phyloP scores from a whole-genome alignment of 1,140 invertebrate species.

The Dinoponera quadriceps region DNA sequence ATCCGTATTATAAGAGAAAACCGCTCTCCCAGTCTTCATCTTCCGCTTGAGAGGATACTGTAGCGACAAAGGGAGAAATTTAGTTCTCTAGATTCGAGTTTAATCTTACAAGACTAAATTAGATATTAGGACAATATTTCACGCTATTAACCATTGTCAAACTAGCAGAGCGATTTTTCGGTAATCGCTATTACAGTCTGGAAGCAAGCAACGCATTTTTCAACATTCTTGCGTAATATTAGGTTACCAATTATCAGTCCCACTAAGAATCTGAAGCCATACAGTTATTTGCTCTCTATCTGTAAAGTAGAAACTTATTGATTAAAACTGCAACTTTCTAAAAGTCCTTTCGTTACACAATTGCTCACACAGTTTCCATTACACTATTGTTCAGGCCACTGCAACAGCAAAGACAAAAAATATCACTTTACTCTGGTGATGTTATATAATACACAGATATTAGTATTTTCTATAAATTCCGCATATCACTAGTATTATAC shows the following conservation, averaged over 20 bases:
- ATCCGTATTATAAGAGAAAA: constrained; percentile 32
- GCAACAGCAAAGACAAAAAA: constrained; percentile 23
- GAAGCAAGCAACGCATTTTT: constrained; percentile 56
- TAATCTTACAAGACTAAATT: constrained; percentile 33
- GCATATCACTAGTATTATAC: constrained; percentile 18
- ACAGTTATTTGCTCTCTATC: constrained; percentile 46
- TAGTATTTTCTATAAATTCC: not conserved
- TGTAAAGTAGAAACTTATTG: constrained; percentile 47
- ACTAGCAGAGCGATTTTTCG: constrained; percentile 53
- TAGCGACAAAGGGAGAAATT: constrained; percentile 27
- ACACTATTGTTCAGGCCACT: constrained; percentile 32
- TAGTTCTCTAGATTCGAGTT: constrained; percentile 15
- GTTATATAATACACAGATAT: constrained; percentile 7
- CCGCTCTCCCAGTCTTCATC: constrained; percentile 36
- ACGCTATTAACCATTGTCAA: constrained; percentile 64
- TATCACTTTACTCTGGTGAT: not conserved
- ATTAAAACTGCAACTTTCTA: constrained; percentile 27
- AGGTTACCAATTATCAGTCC: constrained; percentile 15
- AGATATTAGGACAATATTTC: constrained; percentile 65
- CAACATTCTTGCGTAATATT: constrained; percentile 4
- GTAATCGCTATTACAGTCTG: constrained; percentile 60
- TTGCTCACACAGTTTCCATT: constrained; percentile 23
- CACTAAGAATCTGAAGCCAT: constrained; percentile 45
- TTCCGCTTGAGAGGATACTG: constrained; percentile 38
- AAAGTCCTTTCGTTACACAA: constrained; percentile 18